A percentile compares a stretch with the other conserved stretches of the same genome.
Evolutionary conservation across 2,797 vertebrate genomes (phyloP).

Genomic region (Hypotaenidia philippensis): DNA sequence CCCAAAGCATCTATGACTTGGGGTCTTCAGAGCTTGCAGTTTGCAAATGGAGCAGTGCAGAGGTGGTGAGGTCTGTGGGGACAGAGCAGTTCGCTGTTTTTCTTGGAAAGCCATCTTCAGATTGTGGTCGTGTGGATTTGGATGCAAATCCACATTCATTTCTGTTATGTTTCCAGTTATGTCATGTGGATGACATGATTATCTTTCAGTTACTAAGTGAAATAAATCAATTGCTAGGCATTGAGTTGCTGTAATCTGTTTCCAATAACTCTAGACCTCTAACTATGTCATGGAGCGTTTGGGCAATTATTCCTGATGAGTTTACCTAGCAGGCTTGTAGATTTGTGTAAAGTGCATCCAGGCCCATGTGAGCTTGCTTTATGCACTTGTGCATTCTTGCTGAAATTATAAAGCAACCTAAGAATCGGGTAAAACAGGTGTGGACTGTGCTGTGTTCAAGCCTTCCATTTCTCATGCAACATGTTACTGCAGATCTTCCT

Average conservation of each 20-base stretch:
- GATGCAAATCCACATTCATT: neutral
- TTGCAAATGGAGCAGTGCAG: neutral
- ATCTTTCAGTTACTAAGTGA: neutral
- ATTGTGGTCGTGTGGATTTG: neutral
- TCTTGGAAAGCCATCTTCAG: slow-evolving; percentile 31
- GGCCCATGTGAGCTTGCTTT: neutral
- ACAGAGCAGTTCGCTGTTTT: neutral
- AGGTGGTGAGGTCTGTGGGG: neutral
- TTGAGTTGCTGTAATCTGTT: slow-evolving; percentile 3
- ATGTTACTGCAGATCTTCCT: neutral
- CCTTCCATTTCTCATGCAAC: neutral
- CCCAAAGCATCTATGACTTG: neutral
- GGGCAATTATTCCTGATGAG: neutral
- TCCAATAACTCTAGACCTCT: neutral
- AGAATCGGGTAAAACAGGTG: neutral
- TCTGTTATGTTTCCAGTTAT: slow-evolving; percentile 15
- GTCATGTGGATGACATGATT: neutral
- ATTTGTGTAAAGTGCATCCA: neutral
- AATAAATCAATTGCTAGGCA: neutral
- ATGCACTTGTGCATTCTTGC: neutral
- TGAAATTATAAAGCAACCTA: neutral
- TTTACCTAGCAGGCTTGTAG: neutral
- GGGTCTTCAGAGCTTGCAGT: neutral
- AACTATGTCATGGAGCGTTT: neutral
- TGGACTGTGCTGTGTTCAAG: neutral